Percentiles rank a stretch among this genome's conserved stretches.
phyloP scores from a whole-genome alignment of 2,888 invertebrate genomes.

The Amphipoea lucens region DNA sequence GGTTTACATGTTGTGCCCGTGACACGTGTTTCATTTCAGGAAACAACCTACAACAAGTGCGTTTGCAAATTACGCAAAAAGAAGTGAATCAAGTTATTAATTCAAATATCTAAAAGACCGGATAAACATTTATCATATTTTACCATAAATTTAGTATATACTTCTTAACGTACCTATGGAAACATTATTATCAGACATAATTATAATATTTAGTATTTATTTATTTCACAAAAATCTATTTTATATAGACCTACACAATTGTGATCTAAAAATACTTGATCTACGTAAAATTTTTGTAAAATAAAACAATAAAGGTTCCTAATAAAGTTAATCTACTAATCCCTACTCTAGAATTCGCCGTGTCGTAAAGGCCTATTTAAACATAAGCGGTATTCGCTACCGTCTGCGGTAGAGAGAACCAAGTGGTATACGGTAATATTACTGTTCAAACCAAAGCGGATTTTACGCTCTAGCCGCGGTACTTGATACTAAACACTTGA shows the following conservation, averaged over 20 bases:
- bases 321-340: not conserved
- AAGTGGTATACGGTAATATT: too few species aligned
- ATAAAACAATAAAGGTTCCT: not conserved
- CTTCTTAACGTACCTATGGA: not conserved
- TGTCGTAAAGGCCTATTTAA: not conserved
- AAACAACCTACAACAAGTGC: not conserved
- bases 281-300: not conserved
- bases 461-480: too few species aligned
- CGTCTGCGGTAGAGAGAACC: too few species aligned
- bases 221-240: too few species aligned
- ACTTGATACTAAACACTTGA: too few species aligned
- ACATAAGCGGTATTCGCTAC: too few species aligned
- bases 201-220: not conserved
- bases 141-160: too few species aligned
- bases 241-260: too few species aligned
- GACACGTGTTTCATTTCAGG: not conserved
- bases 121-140: not conserved
- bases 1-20: not conserved
- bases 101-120: not conserved
- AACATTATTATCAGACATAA: not conserved
- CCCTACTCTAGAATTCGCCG: not conserved
- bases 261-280: too few species aligned
- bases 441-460: too few species aligned
- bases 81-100: not conserved
- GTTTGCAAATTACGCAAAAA: not conserved